phyloP scores from a whole-genome alignment of 2,113 vertebrate species.

The Ondatra zibethicus region DNA sequence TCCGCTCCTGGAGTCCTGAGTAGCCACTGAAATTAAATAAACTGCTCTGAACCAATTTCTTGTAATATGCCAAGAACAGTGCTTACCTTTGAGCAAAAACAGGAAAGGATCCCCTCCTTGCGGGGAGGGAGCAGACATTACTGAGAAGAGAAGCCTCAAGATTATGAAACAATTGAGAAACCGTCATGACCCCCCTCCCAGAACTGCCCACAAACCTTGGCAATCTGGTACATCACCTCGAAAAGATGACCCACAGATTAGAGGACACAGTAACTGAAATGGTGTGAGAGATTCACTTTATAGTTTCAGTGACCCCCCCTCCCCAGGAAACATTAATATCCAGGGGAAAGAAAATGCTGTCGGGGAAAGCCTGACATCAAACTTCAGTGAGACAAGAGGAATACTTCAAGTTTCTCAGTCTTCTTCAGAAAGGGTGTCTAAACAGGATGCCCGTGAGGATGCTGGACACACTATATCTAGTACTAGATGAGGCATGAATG shows the following conservation, averaged over 20 bases:
- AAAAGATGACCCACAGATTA: fast-evolving
- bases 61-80: neutral
- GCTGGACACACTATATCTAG: fast-evolving
- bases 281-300: neutral
- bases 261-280: neutral
- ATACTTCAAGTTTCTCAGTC: neutral
- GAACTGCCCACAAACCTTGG: neutral
- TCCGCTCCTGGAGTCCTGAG: neutral
- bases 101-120: neutral
- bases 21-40: neutral
- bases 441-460: fast-evolving
- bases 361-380: neutral
- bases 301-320: neutral
- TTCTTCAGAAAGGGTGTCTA: neutral
- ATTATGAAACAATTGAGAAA: neutral
- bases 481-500: neutral
- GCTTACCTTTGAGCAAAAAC: neutral
- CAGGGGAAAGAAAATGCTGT: neutral
- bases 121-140: neutral
- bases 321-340: neutral
- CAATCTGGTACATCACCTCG: neutral
- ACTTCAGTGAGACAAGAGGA: neutral
- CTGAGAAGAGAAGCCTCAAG: neutral
- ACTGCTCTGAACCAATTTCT: neutral
- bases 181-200: neutral